These are phyloP conservation scores for Drosophila sechellia DNA, from an alignment of 1,140 invertebrate genomes.

Conservation along the genomic window DNA sequence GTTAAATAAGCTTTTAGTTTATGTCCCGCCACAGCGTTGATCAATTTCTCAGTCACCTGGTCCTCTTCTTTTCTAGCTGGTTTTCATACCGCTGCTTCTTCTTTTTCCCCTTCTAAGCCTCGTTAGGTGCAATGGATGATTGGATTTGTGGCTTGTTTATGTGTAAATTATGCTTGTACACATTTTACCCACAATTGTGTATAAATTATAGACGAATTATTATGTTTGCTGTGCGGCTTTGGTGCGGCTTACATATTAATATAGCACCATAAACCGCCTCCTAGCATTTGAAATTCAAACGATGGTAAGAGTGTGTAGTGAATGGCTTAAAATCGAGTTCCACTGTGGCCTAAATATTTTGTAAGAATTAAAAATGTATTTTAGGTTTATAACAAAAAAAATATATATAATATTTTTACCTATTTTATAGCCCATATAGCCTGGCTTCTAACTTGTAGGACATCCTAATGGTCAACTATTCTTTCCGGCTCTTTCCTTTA, in stretches of 20 bases:
- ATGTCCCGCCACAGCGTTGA: constrained; percentile 80
- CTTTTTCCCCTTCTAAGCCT: constrained; percentile 24
- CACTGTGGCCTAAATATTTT: too few species aligned
- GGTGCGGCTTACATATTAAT: constrained; percentile 70
- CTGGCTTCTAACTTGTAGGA: not conserved
- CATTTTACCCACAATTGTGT: constrained; percentile 81
- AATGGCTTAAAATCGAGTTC: not conserved
- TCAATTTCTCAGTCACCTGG: constrained; percentile 81
- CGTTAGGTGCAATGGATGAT: constrained; percentile 5
- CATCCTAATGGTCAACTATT: constrained; percentile 7
- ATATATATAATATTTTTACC: too few species aligned
- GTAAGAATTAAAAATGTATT: too few species aligned
- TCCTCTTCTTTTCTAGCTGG: constrained; percentile 49
- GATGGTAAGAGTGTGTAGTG: constrained; percentile 6
- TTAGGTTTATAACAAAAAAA: too few species aligned
- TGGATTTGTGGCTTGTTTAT: constrained; percentile 69
- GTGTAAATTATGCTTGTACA: constrained; percentile 83
- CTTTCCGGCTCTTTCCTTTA: constrained; percentile 17
- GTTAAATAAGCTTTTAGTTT: constrained; percentile 83
- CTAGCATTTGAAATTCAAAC: constrained; percentile 63
- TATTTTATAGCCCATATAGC: too few species aligned
- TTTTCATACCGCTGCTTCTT: constrained; percentile 19
- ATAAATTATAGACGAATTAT: constrained; percentile 82
- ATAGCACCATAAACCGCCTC: constrained; percentile 51
- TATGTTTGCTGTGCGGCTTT: constrained; percentile 56